A percentile compares a stretch with the other conserved stretches of the same genome.
Conservation (phyloP, 2,797 vertebrate genomes). For the Liparis tanakae region DNA sequence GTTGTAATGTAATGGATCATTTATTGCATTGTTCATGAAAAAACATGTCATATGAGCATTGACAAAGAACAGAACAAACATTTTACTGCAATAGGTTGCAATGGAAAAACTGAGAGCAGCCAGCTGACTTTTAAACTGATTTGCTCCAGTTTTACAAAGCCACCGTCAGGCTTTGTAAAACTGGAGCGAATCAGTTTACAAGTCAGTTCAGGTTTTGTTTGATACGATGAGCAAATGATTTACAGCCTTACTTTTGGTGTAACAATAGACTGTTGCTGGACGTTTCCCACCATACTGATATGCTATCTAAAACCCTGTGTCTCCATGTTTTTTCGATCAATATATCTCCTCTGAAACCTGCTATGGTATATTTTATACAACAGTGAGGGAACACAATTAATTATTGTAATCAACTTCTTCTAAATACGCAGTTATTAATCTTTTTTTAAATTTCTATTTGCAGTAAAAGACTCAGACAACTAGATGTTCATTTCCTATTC, state of each 20-base stretch:
- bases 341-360: not conserved
- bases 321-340: not conserved
- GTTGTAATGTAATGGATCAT: not conserved
- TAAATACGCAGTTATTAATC: not conserved
- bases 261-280: not conserved
- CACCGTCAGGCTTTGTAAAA: not conserved
- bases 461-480: not conserved
- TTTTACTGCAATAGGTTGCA: conserved; percentile 1
- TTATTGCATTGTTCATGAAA: conserved; percentile 6
- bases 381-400: not conserved
- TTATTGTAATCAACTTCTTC: not conserved
- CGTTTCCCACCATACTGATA: not conserved
- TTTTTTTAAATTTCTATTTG: not conserved
- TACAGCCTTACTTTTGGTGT: not conserved
- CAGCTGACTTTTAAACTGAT: conserved; percentile 1
- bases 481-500: not conserved
- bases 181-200: not conserved
- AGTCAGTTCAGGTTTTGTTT: not conserved
- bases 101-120: not conserved
- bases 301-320: not conserved
- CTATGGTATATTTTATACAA: not conserved
- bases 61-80: not conserved
- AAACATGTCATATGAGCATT: not conserved
- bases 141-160: not conserved
- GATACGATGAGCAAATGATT: not conserved